A percentile compares a stretch with the other conserved stretches of the same genome.
Conservation (phyloP, 1,140 invertebrate genomes). For the Dreissena rostriformis region DNA sequence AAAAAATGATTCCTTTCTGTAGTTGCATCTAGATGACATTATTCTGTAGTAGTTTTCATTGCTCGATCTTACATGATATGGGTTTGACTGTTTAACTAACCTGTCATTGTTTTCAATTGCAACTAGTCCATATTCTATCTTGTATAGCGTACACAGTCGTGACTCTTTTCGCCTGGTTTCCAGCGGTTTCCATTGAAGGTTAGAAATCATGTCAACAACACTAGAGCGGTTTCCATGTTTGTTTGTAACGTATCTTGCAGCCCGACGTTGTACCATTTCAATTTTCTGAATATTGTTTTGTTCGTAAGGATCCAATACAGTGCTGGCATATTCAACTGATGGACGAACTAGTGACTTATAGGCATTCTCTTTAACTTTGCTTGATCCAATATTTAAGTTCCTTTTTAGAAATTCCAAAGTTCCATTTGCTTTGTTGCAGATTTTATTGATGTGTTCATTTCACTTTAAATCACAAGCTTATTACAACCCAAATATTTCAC, state of each 20-base stretch:
- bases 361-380: constrained; percentile 11
- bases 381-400: too few relatives aligned
- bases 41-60: constrained; percentile 6
- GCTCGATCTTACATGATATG: neutral
- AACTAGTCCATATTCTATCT: neutral
- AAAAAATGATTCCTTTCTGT: neutral
- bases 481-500: constrained; percentile 10
- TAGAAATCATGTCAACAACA: neutral
- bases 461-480: neutral
- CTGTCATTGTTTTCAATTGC: neutral
- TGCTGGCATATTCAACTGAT: neutral
- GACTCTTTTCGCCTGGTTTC: constrained; percentile 8
- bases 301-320: neutral
- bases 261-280: too few relatives aligned
- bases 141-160: neutral
- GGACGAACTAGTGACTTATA: constrained; percentile 38
- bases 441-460: constrained; percentile 25
- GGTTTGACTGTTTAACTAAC: neutral
- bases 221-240: neutral
- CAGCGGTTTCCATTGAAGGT: constrained; percentile 17
- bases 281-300: neutral
- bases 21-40: neutral
- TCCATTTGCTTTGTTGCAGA: constrained; percentile 12
- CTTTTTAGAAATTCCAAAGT: constrained; percentile 9
- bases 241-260: too few relatives aligned